Base-by-base conservation (phyloP, 2,797 vertebrate genomes). In the Triplophysa bombifrons region DNA sequence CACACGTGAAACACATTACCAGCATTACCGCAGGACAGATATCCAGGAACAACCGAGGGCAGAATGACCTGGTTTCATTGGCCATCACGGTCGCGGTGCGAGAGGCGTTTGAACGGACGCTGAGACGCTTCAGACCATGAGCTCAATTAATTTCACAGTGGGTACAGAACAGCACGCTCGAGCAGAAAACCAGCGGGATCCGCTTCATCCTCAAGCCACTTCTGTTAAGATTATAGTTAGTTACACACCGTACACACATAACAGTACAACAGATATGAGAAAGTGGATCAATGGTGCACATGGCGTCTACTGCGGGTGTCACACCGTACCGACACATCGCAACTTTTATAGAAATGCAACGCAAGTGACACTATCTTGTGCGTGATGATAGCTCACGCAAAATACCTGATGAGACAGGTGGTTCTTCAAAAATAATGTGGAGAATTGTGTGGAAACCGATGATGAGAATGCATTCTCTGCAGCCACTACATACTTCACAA, bases 71-170 rank as follows among this genome's bases (percentile, higher is more conserved):
- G 80, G 82, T 85, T 85, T 82, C 80, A 34, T 66, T 20, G 81
- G 86, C 85, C 63, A 76, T 70, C 72, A 76, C 22, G 22, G 41
- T 64, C 22, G 50, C 48, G 12, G 25, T 68, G 74, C 85, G 11
- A 9, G 11, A 2, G n/a, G 20, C 22, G 12, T 86, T 86, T 82
- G 84, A 89, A 84, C 77, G 82, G 82, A 89, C 72, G 84, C 86
- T 86, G 88, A 84, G 88, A 81, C 83, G 81, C 86, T 82, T 78
- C 74, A 81, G 88, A 92, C 89, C 90, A 88, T 85, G 85, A 91
- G 87, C 92, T 92, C 91, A 93, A 93, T 93, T 94, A 90, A 90
- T 92, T 92, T 93, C 92, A 92, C 92, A 92, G 92, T 92, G 85
- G 89, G 92, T 83, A 74, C 86, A 84, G 56, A 84, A 83, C 66